phyloP scores from a whole-genome alignment of 2,113 vertebrate genomes.

The Manacus vitellinus region DNA sequence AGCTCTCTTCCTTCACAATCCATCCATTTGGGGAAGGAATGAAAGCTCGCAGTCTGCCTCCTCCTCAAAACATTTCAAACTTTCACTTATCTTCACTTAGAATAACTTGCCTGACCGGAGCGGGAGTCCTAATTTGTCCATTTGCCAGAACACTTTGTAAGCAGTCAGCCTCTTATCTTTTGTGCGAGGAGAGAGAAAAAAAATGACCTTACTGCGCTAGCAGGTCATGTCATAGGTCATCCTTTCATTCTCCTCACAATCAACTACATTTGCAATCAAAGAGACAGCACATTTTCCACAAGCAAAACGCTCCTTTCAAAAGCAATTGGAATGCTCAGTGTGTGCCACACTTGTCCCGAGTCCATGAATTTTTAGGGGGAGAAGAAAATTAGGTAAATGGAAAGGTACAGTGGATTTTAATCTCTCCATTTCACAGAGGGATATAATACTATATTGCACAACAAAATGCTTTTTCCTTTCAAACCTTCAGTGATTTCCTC shows the following conservation, averaged over 20 bases:
- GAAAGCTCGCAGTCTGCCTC: not conserved
- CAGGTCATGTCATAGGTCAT: conserved; percentile 70
- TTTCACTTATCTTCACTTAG: conserved; percentile 69
- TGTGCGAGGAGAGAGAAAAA: not conserved
- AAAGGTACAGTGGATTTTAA: not conserved
- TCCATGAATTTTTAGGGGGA: conserved; percentile 16
- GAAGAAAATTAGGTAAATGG: not conserved
- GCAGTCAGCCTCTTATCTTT: conserved; percentile 71
- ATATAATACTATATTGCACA: not conserved
- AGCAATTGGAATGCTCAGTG: conserved; percentile 48
- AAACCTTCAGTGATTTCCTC: not conserved
- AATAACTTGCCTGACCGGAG: conserved; percentile 47
- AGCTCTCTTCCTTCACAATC: not conserved
- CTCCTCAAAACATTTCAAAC: conserved; percentile 58
- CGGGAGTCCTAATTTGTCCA: conserved; percentile 65
- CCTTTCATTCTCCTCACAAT: conserved; percentile 70
- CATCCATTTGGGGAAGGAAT: conserved; percentile 25
- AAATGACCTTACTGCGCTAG: conserved; percentile 53
- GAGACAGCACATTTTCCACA: conserved; percentile 61
- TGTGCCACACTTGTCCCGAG: not conserved
- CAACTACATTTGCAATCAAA: conserved; percentile 69
- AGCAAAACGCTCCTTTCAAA: conserved; percentile 29
- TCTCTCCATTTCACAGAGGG: not conserved
- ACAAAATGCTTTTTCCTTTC: not conserved
- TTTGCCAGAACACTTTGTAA: conserved; percentile 74